These are phyloP conservation scores for Scelioninae gen. 1 DNA, from an alignment of 2,888 invertebrate species.

Conservation along the genomic window DNA sequence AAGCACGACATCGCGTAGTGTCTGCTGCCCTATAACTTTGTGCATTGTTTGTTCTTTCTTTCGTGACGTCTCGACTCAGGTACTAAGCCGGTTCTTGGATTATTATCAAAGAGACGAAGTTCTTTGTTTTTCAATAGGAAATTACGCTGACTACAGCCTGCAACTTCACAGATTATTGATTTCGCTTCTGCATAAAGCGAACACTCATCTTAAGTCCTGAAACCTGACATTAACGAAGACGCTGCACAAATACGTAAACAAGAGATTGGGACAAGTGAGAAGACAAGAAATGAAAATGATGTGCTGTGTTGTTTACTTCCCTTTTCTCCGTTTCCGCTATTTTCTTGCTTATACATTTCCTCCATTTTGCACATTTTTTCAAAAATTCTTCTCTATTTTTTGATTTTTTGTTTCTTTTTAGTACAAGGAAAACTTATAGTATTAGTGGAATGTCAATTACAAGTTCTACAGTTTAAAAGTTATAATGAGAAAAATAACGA, in stretches of 20 bases:
- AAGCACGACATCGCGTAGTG: not conserved
- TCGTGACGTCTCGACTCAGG: constrained; percentile 17
- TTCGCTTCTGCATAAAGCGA: constrained; percentile 51
- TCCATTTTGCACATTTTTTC: no score
- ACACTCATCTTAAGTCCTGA: constrained; percentile 31
- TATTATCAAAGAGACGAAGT: constrained; percentile 55
- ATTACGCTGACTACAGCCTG: constrained; percentile 38
- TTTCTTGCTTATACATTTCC: no score
- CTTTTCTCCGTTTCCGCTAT: no score
- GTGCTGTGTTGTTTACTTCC: not conserved
- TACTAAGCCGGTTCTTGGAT: constrained; percentile 52
- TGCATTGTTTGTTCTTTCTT: constrained; percentile 29
- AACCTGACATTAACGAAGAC: constrained; percentile 44
- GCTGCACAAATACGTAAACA: constrained; percentile 9
- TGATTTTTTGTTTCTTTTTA: not conserved
- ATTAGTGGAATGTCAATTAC: constrained; percentile 38
- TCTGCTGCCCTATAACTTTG: constrained; percentile 22
- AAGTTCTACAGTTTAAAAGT: constrained; percentile 31
- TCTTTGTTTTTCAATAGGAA: constrained; percentile 62
- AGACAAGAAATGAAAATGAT: constrained; percentile 27
- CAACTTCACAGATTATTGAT: constrained; percentile 53
- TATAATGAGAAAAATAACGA: constrained; percentile 55
- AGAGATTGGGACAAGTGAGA: not conserved
- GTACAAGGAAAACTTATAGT: not conserved
- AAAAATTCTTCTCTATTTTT: not conserved